Evolutionary conservation across 2,888 invertebrate species (phyloP).

Genomic region (Mythimna pallens): DNA sequence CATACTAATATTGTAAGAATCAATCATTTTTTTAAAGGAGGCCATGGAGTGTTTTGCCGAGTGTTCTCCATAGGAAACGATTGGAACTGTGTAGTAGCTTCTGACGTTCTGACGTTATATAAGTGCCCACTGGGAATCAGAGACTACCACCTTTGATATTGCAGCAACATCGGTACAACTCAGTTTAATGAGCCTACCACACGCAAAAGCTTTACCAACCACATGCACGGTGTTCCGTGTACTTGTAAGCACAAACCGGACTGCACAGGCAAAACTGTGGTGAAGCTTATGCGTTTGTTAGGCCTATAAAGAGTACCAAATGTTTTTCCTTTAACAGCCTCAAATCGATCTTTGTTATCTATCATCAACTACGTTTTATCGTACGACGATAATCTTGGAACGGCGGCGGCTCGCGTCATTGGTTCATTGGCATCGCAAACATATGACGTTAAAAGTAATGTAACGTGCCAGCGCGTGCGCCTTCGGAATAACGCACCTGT

Average conservation of each 20-base stretch:
- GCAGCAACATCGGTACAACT: neutral
- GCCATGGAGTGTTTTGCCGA: too few species aligned
- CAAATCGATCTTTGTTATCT: constrained; percentile 7
- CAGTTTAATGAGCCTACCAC: neutral
- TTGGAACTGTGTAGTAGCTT: too few species aligned
- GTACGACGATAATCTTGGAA: constrained; percentile 23
- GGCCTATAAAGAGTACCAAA: neutral
- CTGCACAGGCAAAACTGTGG: neutral
- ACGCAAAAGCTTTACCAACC: too few species aligned
- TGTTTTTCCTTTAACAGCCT: constrained; percentile 6
- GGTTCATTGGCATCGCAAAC: constrained; percentile 36
- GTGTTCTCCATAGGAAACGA: too few species aligned
- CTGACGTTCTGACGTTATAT: too few species aligned
- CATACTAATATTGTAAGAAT: too few species aligned
- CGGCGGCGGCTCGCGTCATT: constrained; percentile 27
- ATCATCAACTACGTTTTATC: constrained; percentile 21
- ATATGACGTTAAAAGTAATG: constrained; percentile 27
- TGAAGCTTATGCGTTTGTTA: too few species aligned
- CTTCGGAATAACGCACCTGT: constrained; percentile 23
- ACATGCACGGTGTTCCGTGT: too few species aligned
- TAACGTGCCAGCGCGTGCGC: constrained; percentile 54
- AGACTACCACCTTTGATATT: too few species aligned
- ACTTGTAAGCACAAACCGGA: too few species aligned
- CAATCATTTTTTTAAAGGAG: too few species aligned
- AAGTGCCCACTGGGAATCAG: too few species aligned